Evolutionary conservation across 64 coral and sea anemone genomes (phyloP).

Genomic region (Dendrophyllia cribrosa): DNA sequence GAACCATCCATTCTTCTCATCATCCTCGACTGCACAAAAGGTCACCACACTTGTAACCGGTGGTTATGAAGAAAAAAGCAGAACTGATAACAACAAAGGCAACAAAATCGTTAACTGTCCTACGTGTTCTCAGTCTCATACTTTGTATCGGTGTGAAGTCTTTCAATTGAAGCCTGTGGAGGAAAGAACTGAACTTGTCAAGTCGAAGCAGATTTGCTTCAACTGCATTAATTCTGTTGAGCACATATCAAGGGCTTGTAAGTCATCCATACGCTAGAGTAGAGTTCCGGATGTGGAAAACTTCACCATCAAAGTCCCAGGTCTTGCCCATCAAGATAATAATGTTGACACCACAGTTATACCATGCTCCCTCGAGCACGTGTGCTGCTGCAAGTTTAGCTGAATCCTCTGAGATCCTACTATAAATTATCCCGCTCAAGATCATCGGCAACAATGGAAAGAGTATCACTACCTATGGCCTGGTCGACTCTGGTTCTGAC

Average conservation of each 20-base stretch:
- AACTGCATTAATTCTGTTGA: conserved; percentile 48
- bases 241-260: conserved; percentile 39
- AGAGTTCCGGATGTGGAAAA: conserved; percentile 23
- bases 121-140: conserved; percentile 18
- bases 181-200: conserved; percentile 39
- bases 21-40: background rate
- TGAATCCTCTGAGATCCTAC: background rate
- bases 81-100: background rate
- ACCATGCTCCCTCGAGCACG: background rate
- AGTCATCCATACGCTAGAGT: conserved; percentile 28
- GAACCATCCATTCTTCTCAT: conserved; percentile 35
- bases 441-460: background rate
- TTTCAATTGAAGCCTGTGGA: conserved; percentile 24
- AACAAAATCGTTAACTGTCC: background rate
- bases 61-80: background rate
- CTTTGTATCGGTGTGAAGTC: conserved; percentile 8
- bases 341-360: background rate
- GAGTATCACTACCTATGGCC: background rate
- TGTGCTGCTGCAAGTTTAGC: background rate
- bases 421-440: conserved; percentile 36
- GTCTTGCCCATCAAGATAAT: conserved; percentile 24
- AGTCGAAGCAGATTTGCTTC: conserved; percentile 28
- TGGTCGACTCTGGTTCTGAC: conserved; percentile 40
- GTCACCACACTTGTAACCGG: background rate
- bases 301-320: conserved; percentile 21